Evolutionary conservation across 1,140 invertebrate species (phyloP).

Genomic region (Hylaeus volcanicus): DNA sequence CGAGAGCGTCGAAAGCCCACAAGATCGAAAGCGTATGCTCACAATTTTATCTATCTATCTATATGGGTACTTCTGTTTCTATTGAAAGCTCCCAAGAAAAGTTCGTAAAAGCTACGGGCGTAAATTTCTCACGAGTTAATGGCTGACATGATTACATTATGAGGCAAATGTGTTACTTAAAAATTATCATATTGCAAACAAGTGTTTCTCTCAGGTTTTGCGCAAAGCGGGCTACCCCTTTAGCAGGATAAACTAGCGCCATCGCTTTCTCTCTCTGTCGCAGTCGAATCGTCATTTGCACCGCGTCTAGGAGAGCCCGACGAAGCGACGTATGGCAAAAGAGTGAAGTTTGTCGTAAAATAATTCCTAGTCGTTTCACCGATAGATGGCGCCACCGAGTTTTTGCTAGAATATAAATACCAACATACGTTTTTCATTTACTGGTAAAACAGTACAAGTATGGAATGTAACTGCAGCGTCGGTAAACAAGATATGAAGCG

Average conservation of each 20-base stretch:
- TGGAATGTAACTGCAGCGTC: too few relatives aligned
- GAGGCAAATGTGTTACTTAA: constrained; percentile 21
- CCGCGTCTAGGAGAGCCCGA: constrained; percentile 50
- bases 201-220: background rate
- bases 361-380: too few relatives aligned
- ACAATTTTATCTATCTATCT: constrained; percentile 49
- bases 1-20: background rate
- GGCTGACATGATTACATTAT: constrained; percentile 40
- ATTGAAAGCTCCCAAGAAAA: constrained; percentile 34
- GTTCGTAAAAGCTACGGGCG: constrained; percentile 35
- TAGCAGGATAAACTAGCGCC: too few relatives aligned
- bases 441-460: too few relatives aligned
- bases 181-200: constrained; percentile 25
- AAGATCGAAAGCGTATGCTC: constrained; percentile 2
- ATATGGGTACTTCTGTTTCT: constrained; percentile 43
- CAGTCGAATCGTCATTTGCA: constrained; percentile 67
- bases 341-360: too few relatives aligned
- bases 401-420: too few relatives aligned
- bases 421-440: too few relatives aligned
- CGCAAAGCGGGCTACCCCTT: too few relatives aligned
- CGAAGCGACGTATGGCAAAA: background rate
- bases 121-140: constrained; percentile 31
- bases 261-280: background rate
- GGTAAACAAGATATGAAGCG: too few relatives aligned
- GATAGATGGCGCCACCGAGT: too few relatives aligned